Conservation (phyloP, 2,888 invertebrate genomes). For the Eudasyphora cyanicolor region DNA sequence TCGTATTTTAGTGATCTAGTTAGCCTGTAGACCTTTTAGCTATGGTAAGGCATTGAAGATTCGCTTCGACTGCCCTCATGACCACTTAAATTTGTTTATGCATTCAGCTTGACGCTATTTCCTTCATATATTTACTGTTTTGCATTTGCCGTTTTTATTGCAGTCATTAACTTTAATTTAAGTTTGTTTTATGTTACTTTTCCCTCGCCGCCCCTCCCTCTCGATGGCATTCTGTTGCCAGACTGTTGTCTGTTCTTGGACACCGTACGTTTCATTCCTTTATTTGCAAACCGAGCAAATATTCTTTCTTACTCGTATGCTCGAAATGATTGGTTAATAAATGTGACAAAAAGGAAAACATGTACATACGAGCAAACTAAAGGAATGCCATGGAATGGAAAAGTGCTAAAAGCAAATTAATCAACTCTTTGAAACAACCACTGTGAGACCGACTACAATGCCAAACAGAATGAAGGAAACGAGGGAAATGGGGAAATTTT, state of each 20-base stretch:
- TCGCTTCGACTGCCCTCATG: too few species aligned
- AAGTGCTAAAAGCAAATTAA: slow-evolving; percentile 65
- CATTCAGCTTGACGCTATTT: slow-evolving; percentile 18
- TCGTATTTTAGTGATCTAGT: too few species aligned
- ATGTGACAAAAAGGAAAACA: slow-evolving; percentile 53
- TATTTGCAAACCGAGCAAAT: slow-evolving; percentile 17
- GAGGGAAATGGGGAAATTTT: background rate
- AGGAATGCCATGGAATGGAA: background rate
- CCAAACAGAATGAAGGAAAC: slow-evolving; percentile 12
- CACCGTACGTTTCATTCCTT: background rate
- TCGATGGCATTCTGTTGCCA: background rate
- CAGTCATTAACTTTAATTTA: slow-evolving; percentile 64
- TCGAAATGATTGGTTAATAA: slow-evolving; percentile 52
- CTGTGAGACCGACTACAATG: background rate
- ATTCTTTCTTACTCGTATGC: slow-evolving; percentile 43
- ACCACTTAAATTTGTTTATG: too few species aligned
- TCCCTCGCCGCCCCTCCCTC: background rate
- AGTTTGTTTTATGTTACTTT: slow-evolving; percentile 14
- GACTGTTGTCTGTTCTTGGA: background rate
- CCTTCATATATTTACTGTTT: slow-evolving; percentile 36
- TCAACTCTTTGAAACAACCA: slow-evolving; percentile 59
- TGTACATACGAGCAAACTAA: too few species aligned
- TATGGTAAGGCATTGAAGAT: too few species aligned
- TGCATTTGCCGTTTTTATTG: slow-evolving; percentile 45
- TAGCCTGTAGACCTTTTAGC: too few species aligned